Evolutionary conservation across 2,888 invertebrate species (phyloP).

Genomic region (Diarsia mendica): DNA sequence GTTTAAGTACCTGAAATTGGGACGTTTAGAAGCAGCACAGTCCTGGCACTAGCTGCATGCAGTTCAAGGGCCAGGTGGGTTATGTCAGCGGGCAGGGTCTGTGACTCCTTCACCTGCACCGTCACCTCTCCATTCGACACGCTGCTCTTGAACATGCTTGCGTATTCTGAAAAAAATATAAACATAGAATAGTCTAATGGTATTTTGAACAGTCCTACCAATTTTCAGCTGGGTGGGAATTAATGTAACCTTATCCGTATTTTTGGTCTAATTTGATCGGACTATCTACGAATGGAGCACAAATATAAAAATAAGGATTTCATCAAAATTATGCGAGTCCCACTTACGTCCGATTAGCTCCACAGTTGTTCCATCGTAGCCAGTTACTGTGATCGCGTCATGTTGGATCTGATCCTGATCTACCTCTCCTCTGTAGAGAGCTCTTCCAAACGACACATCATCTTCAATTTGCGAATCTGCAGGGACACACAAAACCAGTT

Average conservation of each 20-base stretch:
- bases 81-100: slow-evolving; percentile 68
- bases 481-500: slow-evolving; percentile 9
- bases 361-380: slow-evolving; percentile 72
- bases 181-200: too few species aligned
- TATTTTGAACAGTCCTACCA: too few species aligned
- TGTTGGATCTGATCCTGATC: slow-evolving; percentile 72
- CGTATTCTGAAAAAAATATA: slow-evolving; percentile 69
- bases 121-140: slow-evolving; percentile 68
- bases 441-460: slow-evolving; percentile 74
- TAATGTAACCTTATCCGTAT: too few species aligned
- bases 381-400: slow-evolving; percentile 75
- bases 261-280: too few species aligned
- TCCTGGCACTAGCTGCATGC: slow-evolving; percentile 70
- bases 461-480: slow-evolving; percentile 63
- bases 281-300: not conserved
- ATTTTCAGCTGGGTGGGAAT: too few species aligned
- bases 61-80: slow-evolving; percentile 75
- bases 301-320: not conserved
- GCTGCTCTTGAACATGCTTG: slow-evolving; percentile 71
- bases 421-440: slow-evolving; percentile 77
- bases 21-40: slow-evolving; percentile 73
- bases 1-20: slow-evolving; percentile 49
- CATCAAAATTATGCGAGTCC: not conserved
- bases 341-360: slow-evolving; percentile 77
- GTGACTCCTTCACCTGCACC: slow-evolving; percentile 64